Conservation (phyloP, 2,113 vertebrate genomes). For the Vulpes ferrilata region DNA sequence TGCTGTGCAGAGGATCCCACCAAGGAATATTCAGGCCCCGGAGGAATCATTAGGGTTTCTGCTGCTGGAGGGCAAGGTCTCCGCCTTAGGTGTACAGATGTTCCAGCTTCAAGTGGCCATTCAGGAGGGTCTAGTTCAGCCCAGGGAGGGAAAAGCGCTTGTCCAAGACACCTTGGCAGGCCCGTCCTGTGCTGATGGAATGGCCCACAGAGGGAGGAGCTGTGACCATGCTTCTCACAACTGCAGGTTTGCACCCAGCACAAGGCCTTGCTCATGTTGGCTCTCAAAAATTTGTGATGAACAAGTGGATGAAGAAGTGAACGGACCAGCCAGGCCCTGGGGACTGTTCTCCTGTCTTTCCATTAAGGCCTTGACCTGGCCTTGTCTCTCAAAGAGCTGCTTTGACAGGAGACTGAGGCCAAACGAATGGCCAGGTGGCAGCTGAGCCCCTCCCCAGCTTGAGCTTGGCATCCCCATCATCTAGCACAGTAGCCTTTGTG, state of each 20-base stretch:
- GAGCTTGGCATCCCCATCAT: accelerated
- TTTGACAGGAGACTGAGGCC: not conserved
- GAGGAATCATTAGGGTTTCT: not conserved
- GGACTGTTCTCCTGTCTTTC: not conserved
- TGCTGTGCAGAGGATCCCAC: not conserved
- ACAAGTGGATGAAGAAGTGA: not conserved
- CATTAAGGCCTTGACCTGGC: not conserved
- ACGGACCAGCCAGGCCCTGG: not conserved
- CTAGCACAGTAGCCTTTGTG: not conserved
- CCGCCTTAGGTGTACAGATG: not conserved
- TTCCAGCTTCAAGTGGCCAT: not conserved
- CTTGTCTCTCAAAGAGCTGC: not conserved
- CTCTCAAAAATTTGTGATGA: not conserved
- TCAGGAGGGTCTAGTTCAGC: not conserved
- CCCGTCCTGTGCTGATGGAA: not conserved
- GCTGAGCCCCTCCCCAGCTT: not conserved
- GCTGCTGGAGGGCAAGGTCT: not conserved
- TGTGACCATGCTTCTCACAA: accelerated
- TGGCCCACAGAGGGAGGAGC: not conserved
- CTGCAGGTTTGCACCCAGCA: not conserved
- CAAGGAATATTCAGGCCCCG: accelerated
- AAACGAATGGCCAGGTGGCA: not conserved
- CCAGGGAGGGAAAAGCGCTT: not conserved
- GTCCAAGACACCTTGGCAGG: not conserved
- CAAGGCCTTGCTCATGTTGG: not conserved